Conservation (phyloP, 2,113 vertebrate genomes). For the Raja brachyura region DNA sequence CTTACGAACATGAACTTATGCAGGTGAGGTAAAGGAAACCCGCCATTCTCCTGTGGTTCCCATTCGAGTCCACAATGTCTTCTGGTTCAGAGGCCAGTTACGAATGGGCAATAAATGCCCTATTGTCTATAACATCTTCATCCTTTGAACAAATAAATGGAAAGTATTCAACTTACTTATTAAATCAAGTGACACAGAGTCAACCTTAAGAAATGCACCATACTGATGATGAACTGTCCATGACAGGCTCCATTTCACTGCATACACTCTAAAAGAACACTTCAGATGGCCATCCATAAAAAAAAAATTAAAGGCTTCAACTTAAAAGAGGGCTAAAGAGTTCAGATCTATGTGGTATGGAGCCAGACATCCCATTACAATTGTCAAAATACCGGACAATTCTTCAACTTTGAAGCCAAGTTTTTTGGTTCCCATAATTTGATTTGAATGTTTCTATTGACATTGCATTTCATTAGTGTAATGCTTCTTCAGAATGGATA, state of each 20-base stretch:
- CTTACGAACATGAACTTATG: no score
- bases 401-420: slow-evolving; percentile 14
- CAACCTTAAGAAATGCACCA: neutral
- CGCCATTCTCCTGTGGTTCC: no score
- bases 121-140: no score
- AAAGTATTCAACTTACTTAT: no score
- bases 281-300: neutral
- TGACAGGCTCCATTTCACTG: neutral
- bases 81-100: no score
- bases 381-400: neutral
- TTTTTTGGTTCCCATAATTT: slow-evolving; percentile 25
- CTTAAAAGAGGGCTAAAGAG: neutral
- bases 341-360: neutral
- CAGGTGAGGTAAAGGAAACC: no score
- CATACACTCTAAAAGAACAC: neutral
- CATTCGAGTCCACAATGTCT: no score
- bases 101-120: no score
- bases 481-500: neutral
- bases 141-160: no score
- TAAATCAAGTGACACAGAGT: no score
- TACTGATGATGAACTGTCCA: no score
- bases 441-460: neutral
- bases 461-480: neutral
- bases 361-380: slow-evolving; percentile 10
- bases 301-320: neutral